Evolutionary conservation across 2,888 invertebrate species (phyloP), one percentile per base, ranked within the genome.

Genomic region (Dascillus cervinus): DNA sequence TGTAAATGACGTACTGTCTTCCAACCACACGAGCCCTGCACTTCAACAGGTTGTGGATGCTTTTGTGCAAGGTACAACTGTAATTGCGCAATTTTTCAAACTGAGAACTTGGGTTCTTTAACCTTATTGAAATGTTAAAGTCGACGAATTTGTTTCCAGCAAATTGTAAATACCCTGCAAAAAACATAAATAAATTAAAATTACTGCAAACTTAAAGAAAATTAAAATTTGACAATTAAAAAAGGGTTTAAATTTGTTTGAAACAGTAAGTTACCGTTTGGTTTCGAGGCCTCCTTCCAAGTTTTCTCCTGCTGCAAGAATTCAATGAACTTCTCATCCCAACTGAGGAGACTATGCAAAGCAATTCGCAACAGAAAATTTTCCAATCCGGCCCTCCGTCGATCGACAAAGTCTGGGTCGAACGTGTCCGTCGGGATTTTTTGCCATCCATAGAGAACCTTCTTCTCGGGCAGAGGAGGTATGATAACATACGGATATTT

Each of bases 331-430:
- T 84, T 79, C 45, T 75, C 75, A 53, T 88, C 85, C 49, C 76
- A 77, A 46, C 82, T 79, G 3, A 88, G 66, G 25, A 75, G 60
- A 1, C 81, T 79, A 61, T 87, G 87, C 0, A 82, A 78, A 0
- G 85, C 84, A 11, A 85, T 74, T 26, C 87, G 69, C 24, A 85
- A 63, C 12, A 88, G 61, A 48, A 85, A 87, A 59, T 83, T 86
- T 72, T 88, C 87, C 2, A 88, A 67, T 0, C 85, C 85, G 2
- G 82, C 83, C 41, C 87, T 69, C 39, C 88, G 69, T n/a, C 87
- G 70, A 59, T 88, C 87, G 15, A 88, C 77, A 59, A 88, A 88
- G 56, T 85, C 86, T 1, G 86, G 82, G 60, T 87, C 86, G 46
- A 85, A 83, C 8, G 83, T 82, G 56, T 88, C 87, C 1, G 79